Conservation (phyloP, 2,113 vertebrate genomes). For the Coptodon rendalli region DNA sequence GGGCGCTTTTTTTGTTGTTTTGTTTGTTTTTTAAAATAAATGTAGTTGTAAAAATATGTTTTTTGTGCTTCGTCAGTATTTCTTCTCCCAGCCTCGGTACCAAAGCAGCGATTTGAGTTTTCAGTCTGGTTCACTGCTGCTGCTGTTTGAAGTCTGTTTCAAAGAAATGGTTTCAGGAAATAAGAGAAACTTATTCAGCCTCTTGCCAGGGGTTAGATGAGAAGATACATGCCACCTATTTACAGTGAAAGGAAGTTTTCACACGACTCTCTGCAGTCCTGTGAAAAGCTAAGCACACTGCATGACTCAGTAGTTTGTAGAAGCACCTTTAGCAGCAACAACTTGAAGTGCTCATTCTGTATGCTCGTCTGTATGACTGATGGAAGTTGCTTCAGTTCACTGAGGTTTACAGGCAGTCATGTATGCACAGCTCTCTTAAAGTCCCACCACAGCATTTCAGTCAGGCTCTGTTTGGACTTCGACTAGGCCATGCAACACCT, state of each 20-base stretch:
- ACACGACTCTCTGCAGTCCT: background rate
- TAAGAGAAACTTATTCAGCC: background rate
- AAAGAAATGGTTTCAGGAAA: background rate
- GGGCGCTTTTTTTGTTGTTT: conserved; percentile 73
- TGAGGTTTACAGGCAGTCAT: background rate
- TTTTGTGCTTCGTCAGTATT: background rate
- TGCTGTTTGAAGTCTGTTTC: background rate
- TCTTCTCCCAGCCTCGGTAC: background rate
- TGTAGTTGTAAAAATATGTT: conserved; percentile 68
- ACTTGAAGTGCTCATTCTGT: background rate
- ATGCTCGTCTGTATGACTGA: background rate
- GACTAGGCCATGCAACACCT: background rate
- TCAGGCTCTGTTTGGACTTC: background rate
- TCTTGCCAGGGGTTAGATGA: background rate
- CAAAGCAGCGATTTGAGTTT: background rate
- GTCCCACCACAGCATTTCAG: background rate
- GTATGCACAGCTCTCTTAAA: background rate
- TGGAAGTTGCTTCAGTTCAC: background rate
- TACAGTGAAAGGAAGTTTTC: background rate
- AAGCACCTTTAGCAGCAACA: background rate
- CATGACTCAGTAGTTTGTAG: background rate
- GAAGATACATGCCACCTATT: background rate
- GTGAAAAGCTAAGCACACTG: background rate
- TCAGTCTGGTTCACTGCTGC: background rate
- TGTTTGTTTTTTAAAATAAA: conserved; percentile 79